phyloP scores from a whole-genome alignment of 2,797 vertebrate genomes.

The Sciaenops ocellatus region DNA sequence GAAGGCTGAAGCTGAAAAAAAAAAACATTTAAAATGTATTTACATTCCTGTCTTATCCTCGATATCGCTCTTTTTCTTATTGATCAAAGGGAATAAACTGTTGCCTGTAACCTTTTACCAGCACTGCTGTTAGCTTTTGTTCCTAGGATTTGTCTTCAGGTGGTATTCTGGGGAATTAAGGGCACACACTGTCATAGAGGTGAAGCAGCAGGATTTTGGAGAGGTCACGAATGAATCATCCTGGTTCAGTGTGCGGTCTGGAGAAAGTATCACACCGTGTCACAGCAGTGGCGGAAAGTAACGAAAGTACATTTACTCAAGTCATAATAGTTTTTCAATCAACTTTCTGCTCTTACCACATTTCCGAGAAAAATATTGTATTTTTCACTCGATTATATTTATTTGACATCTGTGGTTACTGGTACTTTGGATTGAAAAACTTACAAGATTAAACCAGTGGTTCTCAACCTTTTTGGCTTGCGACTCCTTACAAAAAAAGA shows the following conservation, averaged over 20 bases:
- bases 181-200: background rate
- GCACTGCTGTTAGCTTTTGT: constrained; percentile 29
- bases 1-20: background rate
- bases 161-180: constrained; percentile 13
- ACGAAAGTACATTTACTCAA: background rate
- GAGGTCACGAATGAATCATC: constrained; percentile 25
- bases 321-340: background rate
- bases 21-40: background rate
- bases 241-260: background rate
- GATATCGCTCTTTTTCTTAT: background rate
- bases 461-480: background rate
- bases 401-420: too few species aligned
- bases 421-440: background rate
- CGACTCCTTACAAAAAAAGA: background rate
- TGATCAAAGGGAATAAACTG: constrained; percentile 34
- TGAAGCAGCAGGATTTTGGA: constrained; percentile 8
- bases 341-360: too few species aligned
- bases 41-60: background rate
- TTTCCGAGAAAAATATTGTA: too few species aligned
- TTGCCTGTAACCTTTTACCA: constrained; percentile 9
- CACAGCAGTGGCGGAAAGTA: background rate
- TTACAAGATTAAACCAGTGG: background rate
- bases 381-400: too few species aligned
- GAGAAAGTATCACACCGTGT: background rate
- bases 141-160: constrained; percentile 11